Percentiles rank a stretch among this genome's conserved stretches.
These are phyloP conservation scores for Vidua macroura DNA, from an alignment of 2,113 vertebrate genomes.

Conservation along the genomic window DNA sequence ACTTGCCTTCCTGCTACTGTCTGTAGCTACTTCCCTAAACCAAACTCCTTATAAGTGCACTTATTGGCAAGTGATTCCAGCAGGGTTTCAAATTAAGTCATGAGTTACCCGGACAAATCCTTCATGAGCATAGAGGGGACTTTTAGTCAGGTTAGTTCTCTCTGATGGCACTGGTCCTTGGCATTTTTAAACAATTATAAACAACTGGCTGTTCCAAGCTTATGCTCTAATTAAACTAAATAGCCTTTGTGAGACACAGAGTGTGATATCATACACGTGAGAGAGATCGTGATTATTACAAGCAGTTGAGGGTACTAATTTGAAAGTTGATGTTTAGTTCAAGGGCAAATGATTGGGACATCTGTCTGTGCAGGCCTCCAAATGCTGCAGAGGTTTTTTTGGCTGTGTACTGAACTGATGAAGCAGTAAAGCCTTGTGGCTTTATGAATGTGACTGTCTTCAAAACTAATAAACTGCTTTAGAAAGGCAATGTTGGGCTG, in stretches of 20 bases:
- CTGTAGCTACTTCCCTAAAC: background rate
- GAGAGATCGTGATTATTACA: background rate
- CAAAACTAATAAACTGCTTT: background rate
- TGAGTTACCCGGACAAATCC: background rate
- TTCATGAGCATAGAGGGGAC: background rate
- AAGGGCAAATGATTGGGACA: background rate
- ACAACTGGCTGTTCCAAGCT: background rate
- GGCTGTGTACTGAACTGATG: background rate
- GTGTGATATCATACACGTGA: accelerated
- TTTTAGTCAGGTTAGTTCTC: background rate
- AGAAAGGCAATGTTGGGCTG: background rate
- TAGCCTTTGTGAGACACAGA: background rate
- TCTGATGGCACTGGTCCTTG: background rate
- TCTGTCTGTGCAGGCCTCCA: background rate
- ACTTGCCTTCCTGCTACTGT: background rate
- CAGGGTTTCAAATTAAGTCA: background rate
- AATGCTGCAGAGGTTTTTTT: background rate
- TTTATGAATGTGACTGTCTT: background rate
- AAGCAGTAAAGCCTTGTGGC: background rate
- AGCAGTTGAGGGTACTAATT: background rate
- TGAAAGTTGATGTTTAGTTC: background rate
- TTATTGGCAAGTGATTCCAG: background rate
- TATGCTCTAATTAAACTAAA: background rate
- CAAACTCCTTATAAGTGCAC: background rate
- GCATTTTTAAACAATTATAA: background rate